These are phyloP conservation scores for Protosalanx chinensis DNA, from an alignment of 2,797 vertebrate species.

Conservation along the genomic window DNA sequence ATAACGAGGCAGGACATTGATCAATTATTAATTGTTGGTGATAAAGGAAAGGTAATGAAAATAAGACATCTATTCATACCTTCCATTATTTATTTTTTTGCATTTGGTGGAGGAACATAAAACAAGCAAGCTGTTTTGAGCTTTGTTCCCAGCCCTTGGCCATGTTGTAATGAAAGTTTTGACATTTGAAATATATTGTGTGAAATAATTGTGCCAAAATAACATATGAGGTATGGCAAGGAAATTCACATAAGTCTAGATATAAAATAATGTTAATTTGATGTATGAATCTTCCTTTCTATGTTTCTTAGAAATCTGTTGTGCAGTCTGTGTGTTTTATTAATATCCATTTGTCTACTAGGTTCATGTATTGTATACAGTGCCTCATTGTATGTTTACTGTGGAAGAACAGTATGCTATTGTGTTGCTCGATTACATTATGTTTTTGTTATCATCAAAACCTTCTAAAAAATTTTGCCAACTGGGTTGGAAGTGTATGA, in stretches of 20 bases:
- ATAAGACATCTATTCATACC: slow-evolving; percentile 42
- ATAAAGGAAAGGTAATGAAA: slow-evolving; percentile 68
- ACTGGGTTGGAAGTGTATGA: slow-evolving; percentile 13
- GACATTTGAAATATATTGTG: slow-evolving; percentile 66
- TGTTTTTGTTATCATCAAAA: no score
- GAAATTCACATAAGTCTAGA: background rate
- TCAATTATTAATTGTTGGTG: slow-evolving; percentile 80
- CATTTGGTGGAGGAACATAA: slow-evolving; percentile 64
- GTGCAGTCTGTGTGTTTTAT: background rate
- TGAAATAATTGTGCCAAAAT: slow-evolving; percentile 19
- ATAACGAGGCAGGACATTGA: slow-evolving; percentile 71
- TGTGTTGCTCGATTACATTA: no score
- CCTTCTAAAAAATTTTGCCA: background rate
- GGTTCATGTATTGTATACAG: slow-evolving; percentile 3
- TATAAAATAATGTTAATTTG: background rate
- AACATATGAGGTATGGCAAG: background rate
- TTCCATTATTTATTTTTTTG: slow-evolving; percentile 49
- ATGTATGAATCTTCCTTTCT: background rate
- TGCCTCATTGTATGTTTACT: background rate
- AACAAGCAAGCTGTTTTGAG: slow-evolving; percentile 61
- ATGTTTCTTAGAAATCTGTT: background rate
- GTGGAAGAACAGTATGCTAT: background rate
- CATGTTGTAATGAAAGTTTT: slow-evolving; percentile 71
- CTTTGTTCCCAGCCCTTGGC: slow-evolving; percentile 63
- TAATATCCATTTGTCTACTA: background rate